phyloP scores from a whole-genome alignment of 2,797 vertebrate species.

The Enteromius mattozi region DNA sequence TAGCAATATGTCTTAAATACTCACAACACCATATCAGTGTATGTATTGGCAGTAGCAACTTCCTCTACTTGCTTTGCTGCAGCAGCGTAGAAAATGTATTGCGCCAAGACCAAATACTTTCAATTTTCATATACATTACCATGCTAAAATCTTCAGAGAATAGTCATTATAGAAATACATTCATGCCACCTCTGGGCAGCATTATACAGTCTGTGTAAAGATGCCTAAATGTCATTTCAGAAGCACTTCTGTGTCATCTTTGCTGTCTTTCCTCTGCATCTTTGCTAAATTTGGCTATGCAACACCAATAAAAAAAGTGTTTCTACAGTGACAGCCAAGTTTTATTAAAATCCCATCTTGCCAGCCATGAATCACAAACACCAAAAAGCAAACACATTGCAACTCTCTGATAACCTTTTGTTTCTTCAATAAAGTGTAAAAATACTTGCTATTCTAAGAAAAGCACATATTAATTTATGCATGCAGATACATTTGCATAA shows the following conservation, averaged over 20 bases:
- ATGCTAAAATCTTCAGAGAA: not conserved
- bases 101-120: not conserved
- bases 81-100: not conserved
- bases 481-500: conserved; percentile 29
- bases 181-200: not conserved
- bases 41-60: not conserved
- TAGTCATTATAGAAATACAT: not conserved
- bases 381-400: not conserved
- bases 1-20: not conserved
- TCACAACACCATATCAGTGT: not conserved
- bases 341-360: not conserved
- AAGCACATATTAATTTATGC: not conserved
- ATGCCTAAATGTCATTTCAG: not conserved
- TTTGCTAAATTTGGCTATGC: not conserved
- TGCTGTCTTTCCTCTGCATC: not conserved
- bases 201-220: not conserved
- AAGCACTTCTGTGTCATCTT: not conserved
- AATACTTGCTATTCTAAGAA: not conserved
- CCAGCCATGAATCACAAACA: not conserved
- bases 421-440: not conserved
- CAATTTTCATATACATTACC: not conserved
- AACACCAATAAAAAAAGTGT: not conserved
- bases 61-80: not conserved
- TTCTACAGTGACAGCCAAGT: not conserved
- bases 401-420: not conserved